phyloP scores from a whole-genome alignment of 2,113 vertebrate genomes.

The Coptodon rendalli region DNA sequence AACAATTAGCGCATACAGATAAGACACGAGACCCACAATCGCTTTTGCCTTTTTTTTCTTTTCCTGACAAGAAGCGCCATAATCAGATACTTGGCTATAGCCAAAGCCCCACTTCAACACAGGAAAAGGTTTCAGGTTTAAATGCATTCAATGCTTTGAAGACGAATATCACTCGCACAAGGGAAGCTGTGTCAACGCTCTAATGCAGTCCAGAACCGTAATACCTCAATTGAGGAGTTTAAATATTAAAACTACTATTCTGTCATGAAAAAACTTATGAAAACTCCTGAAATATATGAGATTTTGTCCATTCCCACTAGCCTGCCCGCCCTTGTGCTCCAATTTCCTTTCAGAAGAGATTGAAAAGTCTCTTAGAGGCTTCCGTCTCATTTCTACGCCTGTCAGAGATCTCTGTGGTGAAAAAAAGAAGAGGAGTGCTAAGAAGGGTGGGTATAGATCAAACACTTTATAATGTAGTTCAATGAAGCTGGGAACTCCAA shows the following conservation, averaged over 20 bases:
- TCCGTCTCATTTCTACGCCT: slow-evolving; percentile 60
- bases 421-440: slow-evolving; percentile 15
- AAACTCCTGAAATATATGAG: slow-evolving; percentile 51
- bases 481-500: slow-evolving; percentile 54
- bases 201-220: slow-evolving; percentile 19
- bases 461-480: slow-evolving; percentile 66
- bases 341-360: slow-evolving; percentile 60
- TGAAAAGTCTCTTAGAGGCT: slow-evolving; percentile 59
- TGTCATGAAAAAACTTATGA: slow-evolving; percentile 1
- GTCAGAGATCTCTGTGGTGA: slow-evolving; percentile 51
- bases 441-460: slow-evolving; percentile 57
- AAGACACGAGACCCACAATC: not conserved
- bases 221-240: slow-evolving; percentile 30
- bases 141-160: slow-evolving; percentile 6
- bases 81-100: slow-evolving; percentile 1
- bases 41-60: not conserved
- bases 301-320: slow-evolving; percentile 37
- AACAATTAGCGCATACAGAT: not conserved
- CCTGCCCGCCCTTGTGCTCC: slow-evolving; percentile 36
- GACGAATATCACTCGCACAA: not conserved
- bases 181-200: not conserved
- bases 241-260: slow-evolving; percentile 53
- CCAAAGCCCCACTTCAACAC: slow-evolving; percentile 1
- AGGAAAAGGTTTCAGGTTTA: slow-evolving; percentile 4
- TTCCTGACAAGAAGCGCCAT: not conserved